Percentiles rank a stretch among this genome's conserved stretches.
Conservation (phyloP, 2,113 vertebrate species). For the Ciconia stormi region DNA sequence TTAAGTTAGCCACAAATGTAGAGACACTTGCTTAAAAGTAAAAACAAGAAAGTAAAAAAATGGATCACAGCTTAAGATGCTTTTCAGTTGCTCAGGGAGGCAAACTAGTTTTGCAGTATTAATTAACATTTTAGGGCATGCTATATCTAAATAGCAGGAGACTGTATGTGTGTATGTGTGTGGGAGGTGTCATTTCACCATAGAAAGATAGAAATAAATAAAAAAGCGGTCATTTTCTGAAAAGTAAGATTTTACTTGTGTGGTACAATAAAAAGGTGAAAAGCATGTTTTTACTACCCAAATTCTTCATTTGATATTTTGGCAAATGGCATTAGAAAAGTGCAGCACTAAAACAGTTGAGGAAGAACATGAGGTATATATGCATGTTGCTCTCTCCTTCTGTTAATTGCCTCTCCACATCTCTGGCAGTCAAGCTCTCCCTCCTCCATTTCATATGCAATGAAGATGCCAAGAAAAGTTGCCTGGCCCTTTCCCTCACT, state of each 20-base stretch:
- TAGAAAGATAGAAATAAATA: background rate
- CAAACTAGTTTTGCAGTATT: background rate
- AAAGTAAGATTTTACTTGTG: background rate
- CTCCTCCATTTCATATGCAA: background rate
- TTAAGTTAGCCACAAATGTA: background rate
- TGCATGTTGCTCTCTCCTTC: background rate
- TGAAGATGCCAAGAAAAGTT: background rate
- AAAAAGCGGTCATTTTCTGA: background rate
- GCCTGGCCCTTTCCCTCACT: background rate
- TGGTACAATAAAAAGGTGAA: background rate
- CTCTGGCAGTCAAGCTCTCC: background rate
- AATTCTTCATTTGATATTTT: background rate
- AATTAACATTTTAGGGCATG: conserved; percentile 40
- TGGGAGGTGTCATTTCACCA: background rate
- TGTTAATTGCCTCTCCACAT: background rate
- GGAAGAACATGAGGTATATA: background rate
- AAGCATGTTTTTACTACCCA: background rate
- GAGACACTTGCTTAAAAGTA: background rate
- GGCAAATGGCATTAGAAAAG: background rate
- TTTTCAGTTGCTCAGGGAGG: background rate
- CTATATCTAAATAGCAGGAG: background rate
- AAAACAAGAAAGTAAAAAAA: background rate
- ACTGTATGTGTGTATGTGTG: background rate
- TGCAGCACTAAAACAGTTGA: background rate
- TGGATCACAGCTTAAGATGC: background rate